Percentiles rank a stretch among this genome's conserved stretches.
Conservation (phyloP, 2,888 invertebrate species). For the Cerastis rubricosa region DNA sequence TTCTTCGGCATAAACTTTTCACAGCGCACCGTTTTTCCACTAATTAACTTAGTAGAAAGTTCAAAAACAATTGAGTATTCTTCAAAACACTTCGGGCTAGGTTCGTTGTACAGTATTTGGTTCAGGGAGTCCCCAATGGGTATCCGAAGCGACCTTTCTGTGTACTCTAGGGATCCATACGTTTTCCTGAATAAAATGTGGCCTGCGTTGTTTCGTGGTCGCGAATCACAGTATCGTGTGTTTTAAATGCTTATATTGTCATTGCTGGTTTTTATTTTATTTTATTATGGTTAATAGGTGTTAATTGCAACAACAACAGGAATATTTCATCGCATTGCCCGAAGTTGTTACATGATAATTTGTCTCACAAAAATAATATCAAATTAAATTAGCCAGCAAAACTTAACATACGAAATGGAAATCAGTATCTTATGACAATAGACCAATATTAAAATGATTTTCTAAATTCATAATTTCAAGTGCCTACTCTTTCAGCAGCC, state of each 20-base stretch:
- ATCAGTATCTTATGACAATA: no score
- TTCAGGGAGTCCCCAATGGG: constrained; percentile 8
- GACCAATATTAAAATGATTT: no score
- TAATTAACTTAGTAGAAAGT: constrained; percentile 45
- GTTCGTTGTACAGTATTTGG: constrained; percentile 45
- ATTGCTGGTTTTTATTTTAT: constrained; percentile 36
- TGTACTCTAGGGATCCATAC: constrained; percentile 51
- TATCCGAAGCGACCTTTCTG: constrained; percentile 42
- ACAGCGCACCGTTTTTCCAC: constrained; percentile 9
- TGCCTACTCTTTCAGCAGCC: no score
- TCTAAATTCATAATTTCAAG: no score
- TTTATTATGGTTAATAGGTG: neutral
- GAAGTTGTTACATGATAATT: no score
- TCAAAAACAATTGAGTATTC: constrained; percentile 55
- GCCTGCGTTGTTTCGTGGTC: constrained; percentile 23
- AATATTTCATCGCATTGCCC: neutral
- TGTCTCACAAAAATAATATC: no score
- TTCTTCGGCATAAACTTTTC: constrained; percentile 29
- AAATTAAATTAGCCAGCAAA: no score
- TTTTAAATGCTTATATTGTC: constrained; percentile 15
- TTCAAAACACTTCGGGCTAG: constrained; percentile 40
- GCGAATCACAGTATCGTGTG: constrained; percentile 24
- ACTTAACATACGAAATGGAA: no score
- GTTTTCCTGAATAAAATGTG: constrained; percentile 59
- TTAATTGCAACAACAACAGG: neutral